A percentile compares a stretch with the other conserved stretches of the same genome.
Conservation (phyloP, 2,113 vertebrate genomes). For the Emydura subglobosa region DNA sequence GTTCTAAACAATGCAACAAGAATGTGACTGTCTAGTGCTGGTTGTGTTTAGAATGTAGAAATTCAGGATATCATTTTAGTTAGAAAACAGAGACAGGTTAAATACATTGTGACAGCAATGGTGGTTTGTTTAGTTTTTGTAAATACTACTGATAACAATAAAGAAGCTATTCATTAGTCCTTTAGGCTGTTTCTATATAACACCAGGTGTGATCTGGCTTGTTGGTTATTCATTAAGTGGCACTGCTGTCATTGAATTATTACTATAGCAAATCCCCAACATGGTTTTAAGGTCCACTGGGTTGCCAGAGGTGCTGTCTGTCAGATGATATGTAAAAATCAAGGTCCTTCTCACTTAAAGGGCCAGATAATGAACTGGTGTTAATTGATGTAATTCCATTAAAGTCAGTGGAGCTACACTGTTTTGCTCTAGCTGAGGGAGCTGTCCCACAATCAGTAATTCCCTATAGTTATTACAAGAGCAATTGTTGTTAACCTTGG, state of each 20-base stretch:
- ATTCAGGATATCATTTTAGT: not conserved
- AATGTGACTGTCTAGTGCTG: conserved; percentile 62
- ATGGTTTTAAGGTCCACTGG: not conserved
- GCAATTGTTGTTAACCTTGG: not conserved
- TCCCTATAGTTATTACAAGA: not conserved
- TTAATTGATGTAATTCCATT: not conserved
- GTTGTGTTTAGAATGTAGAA: conserved; percentile 28
- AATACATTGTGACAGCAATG: conserved; percentile 29
- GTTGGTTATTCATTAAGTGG: not conserved
- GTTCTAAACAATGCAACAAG: conserved; percentile 49
- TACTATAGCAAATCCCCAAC: not conserved
- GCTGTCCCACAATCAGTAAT: not conserved
- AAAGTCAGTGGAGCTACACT: not conserved
- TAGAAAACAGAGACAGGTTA: conserved; percentile 44
- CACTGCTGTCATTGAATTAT: not conserved
- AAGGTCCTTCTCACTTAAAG: not conserved
- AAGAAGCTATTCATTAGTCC: not conserved
- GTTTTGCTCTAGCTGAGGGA: not conserved
- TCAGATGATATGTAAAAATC: not conserved
- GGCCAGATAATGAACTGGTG: not conserved
- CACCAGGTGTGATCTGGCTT: not conserved
- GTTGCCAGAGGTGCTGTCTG: not conserved
- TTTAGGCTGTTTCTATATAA: not conserved
- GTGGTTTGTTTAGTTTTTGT: not conserved
- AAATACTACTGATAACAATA: conserved; percentile 11